These are phyloP conservation scores for Gasterosteus aculeatus DNA, from an alignment of 2,113 vertebrate species.

Conservation along the genomic window DNA sequence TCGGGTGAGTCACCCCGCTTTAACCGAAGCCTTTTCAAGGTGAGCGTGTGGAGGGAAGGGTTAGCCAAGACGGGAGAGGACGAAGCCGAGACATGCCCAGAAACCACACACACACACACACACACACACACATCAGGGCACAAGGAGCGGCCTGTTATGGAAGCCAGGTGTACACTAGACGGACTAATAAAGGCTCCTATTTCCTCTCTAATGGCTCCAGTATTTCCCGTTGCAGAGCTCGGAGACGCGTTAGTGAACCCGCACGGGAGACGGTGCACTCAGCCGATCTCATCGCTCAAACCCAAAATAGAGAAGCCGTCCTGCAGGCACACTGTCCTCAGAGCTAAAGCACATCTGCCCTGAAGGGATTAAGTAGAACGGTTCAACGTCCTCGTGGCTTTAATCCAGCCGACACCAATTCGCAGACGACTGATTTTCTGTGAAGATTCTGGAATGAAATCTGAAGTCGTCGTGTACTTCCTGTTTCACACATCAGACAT, in stretches of 20 bases:
- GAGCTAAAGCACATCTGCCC: neutral
- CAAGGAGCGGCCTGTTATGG: conserved; percentile 63
- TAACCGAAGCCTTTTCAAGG: conserved; percentile 31
- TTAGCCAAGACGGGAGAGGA: conserved; percentile 38
- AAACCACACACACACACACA: conserved; percentile 32
- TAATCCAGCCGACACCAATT: conserved; percentile 14
- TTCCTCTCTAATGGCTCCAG: conserved; percentile 73
- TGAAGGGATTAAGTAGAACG: neutral
- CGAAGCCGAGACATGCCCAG: conserved; percentile 39
- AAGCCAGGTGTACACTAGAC: conserved; percentile 77
- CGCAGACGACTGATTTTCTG: conserved; percentile 16
- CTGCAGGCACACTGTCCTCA: neutral
- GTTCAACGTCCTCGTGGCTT: conserved; percentile 2
- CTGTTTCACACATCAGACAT: neutral
- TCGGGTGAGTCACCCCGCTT: conserved; percentile 32
- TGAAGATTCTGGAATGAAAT: conserved; percentile 12
- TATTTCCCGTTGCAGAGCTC: conserved; percentile 57
- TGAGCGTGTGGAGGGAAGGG: conserved; percentile 28
- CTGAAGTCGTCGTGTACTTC: conserved; percentile 2
- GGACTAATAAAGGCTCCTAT: conserved; percentile 74
- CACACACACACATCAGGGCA: conserved; percentile 24
- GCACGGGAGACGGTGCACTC: conserved; percentile 37
- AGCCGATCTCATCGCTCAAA: neutral
- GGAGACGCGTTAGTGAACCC: conserved; percentile 28
- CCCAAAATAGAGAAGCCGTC: conserved; percentile 17